A percentile compares a stretch with the other conserved stretches of the same genome.
These are phyloP conservation scores for Nibea coibor DNA, from an alignment of 2,113 vertebrate species.

Conservation along the genomic window DNA sequence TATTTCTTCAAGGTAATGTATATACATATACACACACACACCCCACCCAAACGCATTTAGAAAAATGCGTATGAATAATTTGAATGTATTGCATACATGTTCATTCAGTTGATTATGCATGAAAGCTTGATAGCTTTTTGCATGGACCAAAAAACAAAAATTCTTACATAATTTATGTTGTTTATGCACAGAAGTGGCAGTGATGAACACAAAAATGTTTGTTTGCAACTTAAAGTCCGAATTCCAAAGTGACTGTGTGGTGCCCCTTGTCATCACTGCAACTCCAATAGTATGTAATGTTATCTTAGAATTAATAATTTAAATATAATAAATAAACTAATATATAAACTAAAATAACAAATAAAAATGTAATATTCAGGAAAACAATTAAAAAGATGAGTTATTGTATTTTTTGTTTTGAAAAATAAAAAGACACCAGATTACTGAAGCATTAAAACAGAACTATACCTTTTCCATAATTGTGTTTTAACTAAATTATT, in stretches of 20 bases:
- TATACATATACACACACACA: too few relatives aligned
- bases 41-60: too few relatives aligned
- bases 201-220: not conserved
- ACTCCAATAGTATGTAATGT: not conserved
- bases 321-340: too few relatives aligned
- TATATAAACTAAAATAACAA: too few relatives aligned
- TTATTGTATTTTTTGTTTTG: not conserved
- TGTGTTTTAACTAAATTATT: not conserved
- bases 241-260: not conserved
- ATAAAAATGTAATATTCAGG: too few relatives aligned
- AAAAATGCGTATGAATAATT: not conserved
- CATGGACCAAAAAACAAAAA: not conserved
- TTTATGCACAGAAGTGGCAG: not conserved
- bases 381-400: not conserved
- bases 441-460: not conserved
- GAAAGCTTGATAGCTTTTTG: not conserved
- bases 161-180: conserved; percentile 32
- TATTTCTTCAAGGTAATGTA: conserved; percentile 17
- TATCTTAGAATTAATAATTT: not conserved
- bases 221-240: not conserved
- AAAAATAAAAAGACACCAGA: not conserved
- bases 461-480: not conserved
- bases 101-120: conserved; percentile 2
- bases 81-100: not conserved
- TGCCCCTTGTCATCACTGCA: not conserved